Conservation (phyloP, 2,113 vertebrate species). For the Semnornis frantzii region DNA sequence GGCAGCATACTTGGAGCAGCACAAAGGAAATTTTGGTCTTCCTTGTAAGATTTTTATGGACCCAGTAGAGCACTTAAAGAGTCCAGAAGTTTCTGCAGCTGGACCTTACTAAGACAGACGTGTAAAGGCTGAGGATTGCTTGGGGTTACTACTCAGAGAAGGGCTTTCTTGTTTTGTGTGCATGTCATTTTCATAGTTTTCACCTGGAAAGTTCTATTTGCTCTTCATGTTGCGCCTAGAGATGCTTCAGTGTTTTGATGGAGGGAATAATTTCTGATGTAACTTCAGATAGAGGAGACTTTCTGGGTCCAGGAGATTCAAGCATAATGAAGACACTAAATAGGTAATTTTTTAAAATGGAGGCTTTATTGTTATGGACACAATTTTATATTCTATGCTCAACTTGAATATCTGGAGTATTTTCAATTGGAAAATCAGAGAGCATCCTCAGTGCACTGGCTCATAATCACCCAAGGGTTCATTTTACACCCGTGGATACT, state of each 20-base stretch:
- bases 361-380: neutral
- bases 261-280: neutral
- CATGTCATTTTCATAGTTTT: neutral
- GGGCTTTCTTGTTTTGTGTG: neutral
- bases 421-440: neutral
- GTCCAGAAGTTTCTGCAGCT: neutral
- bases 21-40: neutral
- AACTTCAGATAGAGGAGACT: neutral
- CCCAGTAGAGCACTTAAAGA: neutral
- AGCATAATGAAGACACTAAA: neutral
- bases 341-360: neutral
- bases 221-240: neutral
- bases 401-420: neutral
- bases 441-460: neutral
- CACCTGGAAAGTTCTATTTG: neutral
- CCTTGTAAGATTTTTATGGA: neutral
- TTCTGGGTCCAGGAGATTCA: neutral
- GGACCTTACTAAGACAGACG: neutral
- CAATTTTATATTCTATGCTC: neutral
- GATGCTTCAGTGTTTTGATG: neutral
- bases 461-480: neutral
- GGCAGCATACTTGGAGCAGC: neutral
- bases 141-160: neutral
- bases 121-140: neutral
- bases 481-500: neutral